A percentile compares a stretch with the other conserved stretches of the same genome.
phyloP scores from a whole-genome alignment of 2,888 invertebrate genomes.

The Sthenelais limicola region DNA sequence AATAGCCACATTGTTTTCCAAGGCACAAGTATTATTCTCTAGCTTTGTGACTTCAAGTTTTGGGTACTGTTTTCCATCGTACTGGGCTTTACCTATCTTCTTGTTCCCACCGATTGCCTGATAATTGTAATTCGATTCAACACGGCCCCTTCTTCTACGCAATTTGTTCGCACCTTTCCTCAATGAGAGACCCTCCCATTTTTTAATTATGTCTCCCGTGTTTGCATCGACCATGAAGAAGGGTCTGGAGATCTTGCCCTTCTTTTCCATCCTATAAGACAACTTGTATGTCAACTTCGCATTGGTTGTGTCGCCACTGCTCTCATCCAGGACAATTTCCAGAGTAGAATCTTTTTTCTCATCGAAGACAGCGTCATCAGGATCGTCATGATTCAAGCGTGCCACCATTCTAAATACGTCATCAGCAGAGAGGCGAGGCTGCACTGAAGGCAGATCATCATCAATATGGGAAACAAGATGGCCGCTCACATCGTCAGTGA shows the following conservation, averaged over 20 bases:
- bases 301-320: neutral
- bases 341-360: slow-evolving; percentile 9
- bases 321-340: neutral
- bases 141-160: slow-evolving; percentile 7
- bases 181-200: slow-evolving; percentile 34
- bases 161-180: neutral
- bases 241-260: slow-evolving; percentile 20
- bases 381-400: neutral
- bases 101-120: slow-evolving; percentile 19
- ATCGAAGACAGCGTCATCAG: neutral
- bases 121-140: slow-evolving; percentile 19
- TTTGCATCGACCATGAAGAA: slow-evolving; percentile 31
- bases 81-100: slow-evolving; percentile 14
- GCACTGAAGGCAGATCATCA: slow-evolving; percentile 47
- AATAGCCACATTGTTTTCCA: slow-evolving; percentile 16
- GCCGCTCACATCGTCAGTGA: slow-evolving; percentile 53
- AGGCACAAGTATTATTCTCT: neutral
- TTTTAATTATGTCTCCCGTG: slow-evolving; percentile 12
- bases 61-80: slow-evolving; percentile 22
- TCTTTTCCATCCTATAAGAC: slow-evolving; percentile 13
- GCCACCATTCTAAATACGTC: slow-evolving; percentile 34
- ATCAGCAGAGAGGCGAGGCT: slow-evolving; percentile 41
- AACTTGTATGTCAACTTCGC: slow-evolving; percentile 19
- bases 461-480: slow-evolving; percentile 51
- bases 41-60: slow-evolving; percentile 15